phyloP scores from a whole-genome alignment of 2,797 vertebrate species.

The Melanotaenia nigrans region DNA sequence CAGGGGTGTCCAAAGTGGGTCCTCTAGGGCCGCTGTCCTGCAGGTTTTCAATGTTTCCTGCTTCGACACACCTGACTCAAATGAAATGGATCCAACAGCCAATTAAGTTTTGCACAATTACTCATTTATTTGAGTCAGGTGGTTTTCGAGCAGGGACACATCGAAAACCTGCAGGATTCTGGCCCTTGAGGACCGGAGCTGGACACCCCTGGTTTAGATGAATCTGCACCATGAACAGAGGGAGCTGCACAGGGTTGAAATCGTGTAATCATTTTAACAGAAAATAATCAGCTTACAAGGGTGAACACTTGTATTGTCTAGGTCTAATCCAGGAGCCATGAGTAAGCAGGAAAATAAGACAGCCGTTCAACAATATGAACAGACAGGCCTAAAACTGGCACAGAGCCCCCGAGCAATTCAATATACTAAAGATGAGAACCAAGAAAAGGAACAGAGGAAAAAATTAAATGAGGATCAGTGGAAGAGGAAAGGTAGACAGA shows the following conservation, averaged over 20 bases:
- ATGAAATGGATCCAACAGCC: too few species aligned
- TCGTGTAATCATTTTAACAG: slow-evolving; percentile 41
- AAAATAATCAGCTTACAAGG: slow-evolving; percentile 54
- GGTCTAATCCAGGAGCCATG: slow-evolving; percentile 35
- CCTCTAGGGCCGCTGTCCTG: too few species aligned
- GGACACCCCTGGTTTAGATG: slow-evolving; percentile 1
- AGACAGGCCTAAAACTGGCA: slow-evolving; percentile 47
- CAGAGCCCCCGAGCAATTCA: slow-evolving; percentile 39
- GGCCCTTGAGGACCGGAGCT: too few species aligned
- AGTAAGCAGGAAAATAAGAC: slow-evolving; percentile 48
- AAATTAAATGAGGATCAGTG: background rate
- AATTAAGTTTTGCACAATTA: too few species aligned
- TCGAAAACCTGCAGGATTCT: too few species aligned
- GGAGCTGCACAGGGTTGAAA: background rate
- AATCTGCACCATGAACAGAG: slow-evolving; percentile 16
- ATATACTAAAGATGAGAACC: slow-evolving; percentile 24
- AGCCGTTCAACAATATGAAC: slow-evolving; percentile 18
- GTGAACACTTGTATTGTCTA: slow-evolving; percentile 47
- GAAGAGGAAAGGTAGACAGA: background rate
- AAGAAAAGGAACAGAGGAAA: background rate
- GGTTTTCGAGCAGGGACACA: too few species aligned
- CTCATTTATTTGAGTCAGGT: too few species aligned
- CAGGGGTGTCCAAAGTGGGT: too few species aligned
- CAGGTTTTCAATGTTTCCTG: too few species aligned
- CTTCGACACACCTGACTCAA: too few species aligned